Evolutionary conservation across 2,113 vertebrate genomes (phyloP), one percentile per base, ranked within the genome.

Genomic region (Illadopsis cleaveri): DNA sequence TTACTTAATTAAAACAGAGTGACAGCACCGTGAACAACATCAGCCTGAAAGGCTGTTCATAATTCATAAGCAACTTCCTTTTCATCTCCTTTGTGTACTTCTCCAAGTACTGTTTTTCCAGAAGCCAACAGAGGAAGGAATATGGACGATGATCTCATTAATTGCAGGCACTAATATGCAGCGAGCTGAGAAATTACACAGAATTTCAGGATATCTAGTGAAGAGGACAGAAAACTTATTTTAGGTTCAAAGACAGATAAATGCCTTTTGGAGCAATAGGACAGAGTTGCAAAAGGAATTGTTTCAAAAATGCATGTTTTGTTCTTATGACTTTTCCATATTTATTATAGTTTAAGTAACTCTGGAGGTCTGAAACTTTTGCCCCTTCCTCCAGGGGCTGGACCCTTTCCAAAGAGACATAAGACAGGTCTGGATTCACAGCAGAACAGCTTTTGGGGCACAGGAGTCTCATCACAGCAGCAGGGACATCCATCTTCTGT

Each of bases 41-140:
- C 92, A 92, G 88, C 86, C 87, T 90, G 93, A 95, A 96, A 97
- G 83, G 56, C 19, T 82, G 47, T 96, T 95, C 94, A 97, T 96
- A 93, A 96, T 96, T 95, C 93, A 97, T 93, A 84, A 96, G 86
- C 90, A 82, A 86, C 86, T 92, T 95, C 44, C 76, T 96, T 96
- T 93, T 96, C 92, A 96, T 96, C 93, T 97, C 89, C 93, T 92
- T 79, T 93, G 96, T 86, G 86, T 48, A 78, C 65, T 82, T 58
- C 70, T 90, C 91, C 91, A 65, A 96, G 93, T 4, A 15, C 48
- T 53, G 90, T 40, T 86, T 82, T 89, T 82, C 82, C 1, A 96
- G 95, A 56, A 64, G 51, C 90, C 22, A 76, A 30, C 85, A 95
- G 86, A 90, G 53, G 76, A 77, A 91, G 80, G 92, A 82, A 71